Evolutionary conservation across 2,113 vertebrate species (phyloP), one percentile per base, ranked within the genome.

Genomic region (Dissostichus mawsoni): DNA sequence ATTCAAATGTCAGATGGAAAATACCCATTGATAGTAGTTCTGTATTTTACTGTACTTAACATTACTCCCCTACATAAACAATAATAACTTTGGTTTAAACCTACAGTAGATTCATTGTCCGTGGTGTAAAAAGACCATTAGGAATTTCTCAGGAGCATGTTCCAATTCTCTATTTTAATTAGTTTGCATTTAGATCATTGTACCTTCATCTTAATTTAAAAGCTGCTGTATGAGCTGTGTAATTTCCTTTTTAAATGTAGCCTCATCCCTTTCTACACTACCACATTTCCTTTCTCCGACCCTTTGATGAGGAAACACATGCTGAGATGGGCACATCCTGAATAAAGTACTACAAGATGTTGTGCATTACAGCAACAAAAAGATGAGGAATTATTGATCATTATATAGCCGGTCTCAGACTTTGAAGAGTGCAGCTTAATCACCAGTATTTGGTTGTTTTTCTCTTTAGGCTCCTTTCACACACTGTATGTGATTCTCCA

Each of bases 381-480:
- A 83, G 74, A 90, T 78, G 69, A 84, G 33, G 73, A 82, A 80
- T 59, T 90, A 92, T 90, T 74, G 91, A 92, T 89, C 85, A 90
- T 73, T 57, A 79, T 50, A 51, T 69, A 75, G 76, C 69, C 73
- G 65, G 76, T 76, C 73, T 85, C 23, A 50, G 65, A 74, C 81
- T 87, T 85, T 87, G 78, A 91, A 87, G 82, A 86, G 85, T 73
- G 78, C 77, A 61, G 81, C 64, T 86, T 91, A 89, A 90, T 90
- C 68, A 87, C 47, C 78, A 65, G 44, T 51, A 77, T 87, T 87
- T 90, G 85, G 72, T 58, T 86, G 77, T 86, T 89, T 92, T 86
- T 82, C 74, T 89, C 73, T 79, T 83, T 78, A 80, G 73, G 56
- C 75, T 87, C 78, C 70, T 76, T 90, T 91, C 79, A 82, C 68